These are phyloP conservation scores for Anas capensis DNA, from an alignment of 2,797 vertebrate genomes.

Conservation along the genomic window DNA sequence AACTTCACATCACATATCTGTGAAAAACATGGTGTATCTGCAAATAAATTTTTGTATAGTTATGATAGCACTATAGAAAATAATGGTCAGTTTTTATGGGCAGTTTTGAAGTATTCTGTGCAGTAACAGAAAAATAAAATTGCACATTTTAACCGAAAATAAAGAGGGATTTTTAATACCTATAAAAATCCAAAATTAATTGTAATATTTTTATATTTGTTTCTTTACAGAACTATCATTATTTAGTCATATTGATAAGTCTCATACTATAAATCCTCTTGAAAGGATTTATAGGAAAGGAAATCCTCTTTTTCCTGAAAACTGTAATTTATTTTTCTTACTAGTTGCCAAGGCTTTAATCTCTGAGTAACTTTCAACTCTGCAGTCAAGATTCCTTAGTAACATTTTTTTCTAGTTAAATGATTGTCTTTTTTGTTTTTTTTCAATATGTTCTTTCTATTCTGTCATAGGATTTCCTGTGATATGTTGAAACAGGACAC, in stretches of 20 bases:
- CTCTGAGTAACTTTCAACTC: background rate
- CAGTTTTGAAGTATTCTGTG: background rate
- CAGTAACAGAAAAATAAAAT: background rate
- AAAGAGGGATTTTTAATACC: background rate
- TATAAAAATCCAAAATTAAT: background rate
- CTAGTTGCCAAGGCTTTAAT: background rate
- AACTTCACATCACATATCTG: rapidly evolving
- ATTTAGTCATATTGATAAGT: background rate
- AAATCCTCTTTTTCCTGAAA: background rate
- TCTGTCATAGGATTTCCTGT: background rate
- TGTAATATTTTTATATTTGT: background rate
- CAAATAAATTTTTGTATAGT: background rate
- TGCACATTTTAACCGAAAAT: background rate
- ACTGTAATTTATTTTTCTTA: background rate
- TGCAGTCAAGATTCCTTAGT: background rate
- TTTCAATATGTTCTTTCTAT: background rate
- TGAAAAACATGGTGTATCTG: background rate
- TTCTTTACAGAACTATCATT: background rate
- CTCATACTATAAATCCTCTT: background rate
- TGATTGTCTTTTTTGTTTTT: background rate
- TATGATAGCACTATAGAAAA: background rate
- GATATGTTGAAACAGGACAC: background rate
- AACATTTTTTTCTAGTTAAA: background rate
- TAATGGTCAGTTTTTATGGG: background rate
- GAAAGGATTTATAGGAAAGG: background rate